Conservation (phyloP, 2,113 vertebrate genomes). For the Isurus oxyrinchus region DNA sequence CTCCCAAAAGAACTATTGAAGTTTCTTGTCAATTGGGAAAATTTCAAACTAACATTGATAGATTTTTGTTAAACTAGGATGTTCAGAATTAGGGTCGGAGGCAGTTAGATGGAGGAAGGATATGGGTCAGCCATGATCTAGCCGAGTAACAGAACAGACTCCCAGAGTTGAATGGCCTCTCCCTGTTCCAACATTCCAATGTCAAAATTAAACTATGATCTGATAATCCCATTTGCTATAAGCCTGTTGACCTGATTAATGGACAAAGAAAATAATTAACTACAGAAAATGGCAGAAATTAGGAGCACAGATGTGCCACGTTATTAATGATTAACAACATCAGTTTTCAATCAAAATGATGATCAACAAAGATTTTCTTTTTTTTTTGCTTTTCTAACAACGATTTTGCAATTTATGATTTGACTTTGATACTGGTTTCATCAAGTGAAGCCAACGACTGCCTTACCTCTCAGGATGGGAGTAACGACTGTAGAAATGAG, state of each 20-base stretch:
- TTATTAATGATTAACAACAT: neutral
- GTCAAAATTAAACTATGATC: neutral
- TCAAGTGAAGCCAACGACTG: neutral
- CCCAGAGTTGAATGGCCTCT: neutral
- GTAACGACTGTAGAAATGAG: conserved; percentile 87
- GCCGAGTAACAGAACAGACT: neutral
- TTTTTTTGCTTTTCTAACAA: neutral
- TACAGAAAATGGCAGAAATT: neutral
- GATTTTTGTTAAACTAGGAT: neutral
- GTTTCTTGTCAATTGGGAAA: neutral
- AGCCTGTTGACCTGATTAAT: neutral
- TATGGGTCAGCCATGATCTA: neutral
- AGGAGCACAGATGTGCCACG: neutral
- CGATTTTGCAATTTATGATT: neutral
- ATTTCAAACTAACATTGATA: neutral
- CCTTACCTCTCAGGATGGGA: conserved; percentile 77
- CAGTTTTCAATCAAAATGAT: conserved; percentile 2
- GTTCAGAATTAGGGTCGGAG: neutral
- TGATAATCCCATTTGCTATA: neutral
- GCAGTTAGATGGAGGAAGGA: neutral
- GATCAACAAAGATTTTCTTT: neutral
- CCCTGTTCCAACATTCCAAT: neutral
- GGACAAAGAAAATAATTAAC: neutral
- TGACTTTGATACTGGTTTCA: neutral
- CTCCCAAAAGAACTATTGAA: neutral